A percentile compares a stretch with the other conserved stretches of the same genome.
Conservation (phyloP, 2,113 vertebrate genomes). For the Climacteris rufus region DNA sequence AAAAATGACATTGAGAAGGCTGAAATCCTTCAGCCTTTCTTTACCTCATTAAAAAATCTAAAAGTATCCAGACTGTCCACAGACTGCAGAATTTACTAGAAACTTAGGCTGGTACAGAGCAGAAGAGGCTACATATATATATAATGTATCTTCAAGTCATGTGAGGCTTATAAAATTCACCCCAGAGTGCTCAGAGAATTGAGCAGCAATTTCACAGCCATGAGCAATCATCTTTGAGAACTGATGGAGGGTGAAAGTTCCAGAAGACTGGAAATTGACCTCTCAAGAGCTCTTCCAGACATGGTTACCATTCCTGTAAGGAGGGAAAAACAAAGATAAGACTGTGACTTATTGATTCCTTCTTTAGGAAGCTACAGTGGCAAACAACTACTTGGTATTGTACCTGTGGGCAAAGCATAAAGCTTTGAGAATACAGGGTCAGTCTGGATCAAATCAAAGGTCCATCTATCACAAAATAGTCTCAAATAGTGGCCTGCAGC, state of each 20-base stretch:
- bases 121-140: neutral
- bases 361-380: neutral
- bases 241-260: neutral
- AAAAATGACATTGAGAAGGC: neutral
- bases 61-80: neutral
- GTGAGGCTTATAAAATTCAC: neutral
- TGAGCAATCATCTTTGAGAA: neutral
- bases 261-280: slow-evolving; percentile 14
- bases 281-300: neutral
- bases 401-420: neutral
- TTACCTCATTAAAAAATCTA: neutral
- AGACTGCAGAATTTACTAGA: neutral
- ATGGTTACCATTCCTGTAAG: neutral
- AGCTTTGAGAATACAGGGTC: neutral
- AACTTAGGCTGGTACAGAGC: neutral
- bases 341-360: neutral
- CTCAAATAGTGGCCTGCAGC: neutral
- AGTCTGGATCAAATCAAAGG: slow-evolving; percentile 6
- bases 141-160: neutral
- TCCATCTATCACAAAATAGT: neutral
- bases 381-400: neutral
- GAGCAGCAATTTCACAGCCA: neutral
- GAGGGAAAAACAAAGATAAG: neutral
- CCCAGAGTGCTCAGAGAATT: neutral
- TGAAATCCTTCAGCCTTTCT: neutral